These are phyloP conservation scores for Uria aalge DNA, from an alignment of 2,113 vertebrate species.

Conservation along the genomic window DNA sequence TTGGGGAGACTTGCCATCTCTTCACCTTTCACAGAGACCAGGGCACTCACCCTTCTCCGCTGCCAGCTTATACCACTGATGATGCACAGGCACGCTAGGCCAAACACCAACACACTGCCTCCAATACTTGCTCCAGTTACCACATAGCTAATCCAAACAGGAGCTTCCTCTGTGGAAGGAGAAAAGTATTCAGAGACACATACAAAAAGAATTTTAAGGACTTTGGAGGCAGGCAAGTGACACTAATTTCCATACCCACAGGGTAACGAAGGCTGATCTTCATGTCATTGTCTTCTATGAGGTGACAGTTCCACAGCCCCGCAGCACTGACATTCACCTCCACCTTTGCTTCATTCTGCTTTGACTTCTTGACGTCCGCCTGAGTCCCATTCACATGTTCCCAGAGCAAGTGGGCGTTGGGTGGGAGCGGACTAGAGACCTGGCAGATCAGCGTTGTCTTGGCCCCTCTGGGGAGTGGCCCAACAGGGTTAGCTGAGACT, in stretches of 20 bases:
- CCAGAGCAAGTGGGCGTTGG: not conserved
- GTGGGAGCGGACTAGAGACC: not conserved
- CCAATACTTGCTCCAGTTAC: not conserved
- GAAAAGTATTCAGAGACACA: not conserved
- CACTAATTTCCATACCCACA: constrained; percentile 25
- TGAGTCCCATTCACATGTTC: not conserved
- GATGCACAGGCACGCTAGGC: not conserved
- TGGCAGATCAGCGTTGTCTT: constrained; percentile 23
- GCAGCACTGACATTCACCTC: not conserved
- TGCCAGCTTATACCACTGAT: not conserved
- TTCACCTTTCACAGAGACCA: not conserved
- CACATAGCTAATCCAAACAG: not conserved
- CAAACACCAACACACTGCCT: not conserved
- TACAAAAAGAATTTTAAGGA: not conserved
- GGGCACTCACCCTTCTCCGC: constrained; percentile 65
- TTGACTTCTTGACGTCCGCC: not conserved
- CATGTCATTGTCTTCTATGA: not conserved
- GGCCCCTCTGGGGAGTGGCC: not conserved
- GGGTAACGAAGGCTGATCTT: constrained; percentile 29
- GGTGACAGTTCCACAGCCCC: constrained; percentile 49
- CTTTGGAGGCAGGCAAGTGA: not conserved
- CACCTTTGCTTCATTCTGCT: not conserved
- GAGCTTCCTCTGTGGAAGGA: not conserved
- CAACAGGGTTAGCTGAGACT: constrained; percentile 26
- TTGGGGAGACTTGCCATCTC: not conserved